Evolutionary conservation across 2,113 vertebrate genomes (phyloP), one percentile per base, ranked within the genome.

Genomic region (Astatotilapia flaviijosephi): DNA sequence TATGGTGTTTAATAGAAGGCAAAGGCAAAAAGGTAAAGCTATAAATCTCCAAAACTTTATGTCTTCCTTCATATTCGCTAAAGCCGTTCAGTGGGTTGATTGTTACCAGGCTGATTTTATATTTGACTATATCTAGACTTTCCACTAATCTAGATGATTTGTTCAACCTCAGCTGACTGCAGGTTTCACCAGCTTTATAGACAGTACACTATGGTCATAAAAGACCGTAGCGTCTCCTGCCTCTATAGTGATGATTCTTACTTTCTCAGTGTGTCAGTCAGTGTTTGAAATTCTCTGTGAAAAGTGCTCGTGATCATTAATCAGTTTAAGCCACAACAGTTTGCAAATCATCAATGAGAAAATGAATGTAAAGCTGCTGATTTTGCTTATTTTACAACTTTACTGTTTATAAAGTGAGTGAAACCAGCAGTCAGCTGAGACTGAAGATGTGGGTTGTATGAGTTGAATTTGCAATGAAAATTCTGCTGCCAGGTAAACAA

Each of bases 1-100:
- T 62, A 62, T 33, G 5, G 9, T 35, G 28, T 62, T 0, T 0
- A 35, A 62, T 62, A 6, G 17, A 62, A 33, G 58, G 15, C 15
- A 33, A 17, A 33, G 14, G 56, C 8, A 33, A 15, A 58, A 58
- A 28, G 58, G 4, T 33, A 0, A 62, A 19, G 58, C 28, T 62
- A 0, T 2, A 62, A 62, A 33, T 33, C 28, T 62, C 58, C 58
- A 19, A 62, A 62, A 33, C 58, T 11, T 62, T 19, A 62, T 33
- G 28, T 19, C 15, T 19, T 62, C 0, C 3, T 56, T 58, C 28
- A 62, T 33, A 60, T 33, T 60, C 6, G 58, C 58, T 19, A 62
- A 62, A 33, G 9, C 28, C 0, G 1, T 62, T 62, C 9, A 62
- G 28, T 11, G 28, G 28, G 28, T 62, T 19, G 15, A 62, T 33